Evolutionary conservation across 2,113 vertebrate genomes (phyloP), one percentile per base, ranked within the genome.

Genomic region (Camarhynchus parvulus): DNA sequence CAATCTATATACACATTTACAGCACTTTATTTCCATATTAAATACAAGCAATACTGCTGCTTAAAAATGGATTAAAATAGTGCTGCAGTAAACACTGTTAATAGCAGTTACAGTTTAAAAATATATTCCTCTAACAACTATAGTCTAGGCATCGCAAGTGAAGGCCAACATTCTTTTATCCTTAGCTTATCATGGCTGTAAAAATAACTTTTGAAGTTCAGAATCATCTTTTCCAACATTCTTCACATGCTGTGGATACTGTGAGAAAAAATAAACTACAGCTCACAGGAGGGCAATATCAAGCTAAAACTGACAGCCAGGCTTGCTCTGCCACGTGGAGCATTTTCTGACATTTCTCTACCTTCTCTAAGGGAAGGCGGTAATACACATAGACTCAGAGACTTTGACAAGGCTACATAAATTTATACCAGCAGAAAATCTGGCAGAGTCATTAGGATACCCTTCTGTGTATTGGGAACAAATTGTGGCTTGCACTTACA

Each of bases 231-330:
- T 94, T 84, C 83, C 91, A 91, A 89, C 69, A 87, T 96, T 94
- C 83, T 94, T 92, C 69, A 94, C 62, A 49, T 15, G 7, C 76
- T 92, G 69, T 47, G 94, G 87, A 95, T 70, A 90, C 59, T 67
- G 79, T 86, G 88, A 95, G 96, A 92, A 92, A 96, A 97, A 94
- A 95, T 83, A 92, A 96, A 88, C 94, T 90, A 46, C 70, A 95
- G 50, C 66, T 95, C 82, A 82, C 63, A 88, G 59, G 69, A 95
- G 75, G 63, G 74, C 47, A 92, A 69, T 80, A 85, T 80, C 74
- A 92, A 92, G 67, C 67, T 85, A 88, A 91, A 94, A 91, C 55
- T 87, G 94, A 94, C 79, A 97, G 46, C 28, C 67, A 79, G 35
- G 70, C 63, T 83, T 11, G 2, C 44, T 89, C 69, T 53, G 59